phyloP scores from a whole-genome alignment of 2,797 vertebrate species.

The Cynodonichthys magdalenae region DNA sequence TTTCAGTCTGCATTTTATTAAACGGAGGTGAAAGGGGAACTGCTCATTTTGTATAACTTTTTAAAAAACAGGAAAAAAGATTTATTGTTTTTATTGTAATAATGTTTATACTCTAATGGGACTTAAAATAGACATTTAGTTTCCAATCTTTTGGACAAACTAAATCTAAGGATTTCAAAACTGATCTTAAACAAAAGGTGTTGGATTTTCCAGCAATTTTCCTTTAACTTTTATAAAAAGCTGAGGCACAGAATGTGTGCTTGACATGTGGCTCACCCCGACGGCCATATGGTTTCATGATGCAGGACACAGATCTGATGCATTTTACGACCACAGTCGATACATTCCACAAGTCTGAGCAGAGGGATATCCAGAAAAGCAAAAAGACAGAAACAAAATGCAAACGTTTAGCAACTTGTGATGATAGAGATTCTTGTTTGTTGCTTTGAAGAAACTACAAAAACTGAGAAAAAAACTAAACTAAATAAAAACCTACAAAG shows the following conservation, averaged over 20 bases:
- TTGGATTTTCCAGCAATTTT: background rate
- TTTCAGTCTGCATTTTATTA: too few species aligned
- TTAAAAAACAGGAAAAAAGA: too few species aligned
- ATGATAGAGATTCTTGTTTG: background rate
- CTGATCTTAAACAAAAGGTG: background rate
- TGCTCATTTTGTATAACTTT: too few species aligned
- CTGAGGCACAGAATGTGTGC: background rate
- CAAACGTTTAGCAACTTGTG: constrained; percentile 16
- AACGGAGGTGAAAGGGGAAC: too few species aligned
- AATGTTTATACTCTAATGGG: too few species aligned
- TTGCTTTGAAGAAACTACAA: too few species aligned
- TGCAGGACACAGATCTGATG: constrained; percentile 99
- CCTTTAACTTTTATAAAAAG: background rate
- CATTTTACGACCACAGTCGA: constrained; percentile 97
- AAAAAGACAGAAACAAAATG: constrained; percentile 26
- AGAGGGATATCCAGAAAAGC: constrained; percentile 7
- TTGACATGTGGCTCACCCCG: constrained; percentile 83
- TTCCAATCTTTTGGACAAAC: too few species aligned
- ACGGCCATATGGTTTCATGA: constrained; percentile 96
- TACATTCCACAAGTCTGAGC: constrained; percentile 94
- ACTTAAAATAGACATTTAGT: too few species aligned
- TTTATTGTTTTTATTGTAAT: too few species aligned
- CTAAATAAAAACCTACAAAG: too few species aligned
- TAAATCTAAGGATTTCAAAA: too few species aligned
- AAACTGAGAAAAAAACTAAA: background rate